phyloP scores from a whole-genome alignment of 2,113 vertebrate species.

The Amphiprion ocellaris region DNA sequence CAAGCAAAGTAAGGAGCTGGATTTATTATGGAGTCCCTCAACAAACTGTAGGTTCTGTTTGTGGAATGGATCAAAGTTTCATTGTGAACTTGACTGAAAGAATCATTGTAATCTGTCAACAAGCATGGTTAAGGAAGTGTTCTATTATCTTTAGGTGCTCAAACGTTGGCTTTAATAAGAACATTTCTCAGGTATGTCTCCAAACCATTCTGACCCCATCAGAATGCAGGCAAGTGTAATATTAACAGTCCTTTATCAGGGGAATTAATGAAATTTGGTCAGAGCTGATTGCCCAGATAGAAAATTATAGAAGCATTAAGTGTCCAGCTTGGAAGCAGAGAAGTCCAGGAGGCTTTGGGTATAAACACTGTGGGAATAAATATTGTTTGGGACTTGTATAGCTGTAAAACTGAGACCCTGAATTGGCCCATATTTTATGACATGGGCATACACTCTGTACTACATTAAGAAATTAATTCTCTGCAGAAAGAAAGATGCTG shows the following conservation, averaged over 20 bases:
- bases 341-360: conserved; percentile 3
- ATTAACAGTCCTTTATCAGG: conserved; percentile 5
- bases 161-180: too few relatives aligned
- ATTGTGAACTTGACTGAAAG: neutral
- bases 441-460: conserved; percentile 28
- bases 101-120: neutral
- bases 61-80: too few relatives aligned
- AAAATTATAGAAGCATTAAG: conserved; percentile 39
- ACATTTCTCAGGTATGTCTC: too few relatives aligned
- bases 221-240: neutral
- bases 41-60: neutral
- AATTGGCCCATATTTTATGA: conserved; percentile 54
- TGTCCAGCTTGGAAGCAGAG: conserved; percentile 24
- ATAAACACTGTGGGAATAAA: conserved; percentile 47
- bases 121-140: neutral
- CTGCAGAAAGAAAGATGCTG: conserved; percentile 43
- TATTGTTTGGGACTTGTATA: conserved; percentile 28
- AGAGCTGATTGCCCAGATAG: conserved; percentile 31
- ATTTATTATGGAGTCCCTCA: neutral
- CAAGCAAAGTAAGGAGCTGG: neutral
- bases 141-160: neutral
- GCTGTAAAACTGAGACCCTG: conserved; percentile 47
- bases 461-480: conserved; percentile 67
- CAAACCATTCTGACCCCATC: too few relatives aligned
- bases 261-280: conserved; percentile 23